A percentile compares a stretch with the other conserved stretches of the same genome.
phyloP scores from a whole-genome alignment of 2,797 vertebrate species.

The Argentina silus region DNA sequence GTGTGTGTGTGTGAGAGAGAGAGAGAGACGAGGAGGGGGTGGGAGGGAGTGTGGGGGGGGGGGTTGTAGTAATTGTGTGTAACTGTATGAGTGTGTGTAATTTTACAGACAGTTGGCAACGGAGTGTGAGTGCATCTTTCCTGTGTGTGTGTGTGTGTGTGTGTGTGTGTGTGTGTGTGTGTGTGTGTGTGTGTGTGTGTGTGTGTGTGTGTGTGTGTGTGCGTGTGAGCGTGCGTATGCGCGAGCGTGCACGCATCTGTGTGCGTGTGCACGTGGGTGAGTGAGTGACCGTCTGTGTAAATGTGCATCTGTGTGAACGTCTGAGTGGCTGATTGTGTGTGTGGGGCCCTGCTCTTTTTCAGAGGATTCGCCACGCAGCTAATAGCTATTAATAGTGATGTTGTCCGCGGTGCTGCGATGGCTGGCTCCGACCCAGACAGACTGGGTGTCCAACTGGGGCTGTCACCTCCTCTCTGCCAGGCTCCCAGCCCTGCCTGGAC shows the following conservation, averaged over 20 bases:
- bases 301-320: neutral
- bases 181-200: neutral
- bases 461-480: constrained; percentile 15
- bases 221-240: constrained; percentile 45
- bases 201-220: constrained; percentile 32
- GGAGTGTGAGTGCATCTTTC: constrained; percentile 34
- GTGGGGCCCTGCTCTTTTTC: constrained; percentile 23
- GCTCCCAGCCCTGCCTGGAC: constrained; percentile 3
- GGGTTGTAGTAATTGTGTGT: constrained; percentile 40
- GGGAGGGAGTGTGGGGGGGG: constrained; percentile 33
- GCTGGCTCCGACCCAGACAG: constrained; percentile 34
- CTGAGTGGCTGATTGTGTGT: neutral
- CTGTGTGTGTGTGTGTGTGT: neutral
- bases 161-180: neutral
- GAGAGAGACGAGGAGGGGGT: neutral
- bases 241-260: neutral
- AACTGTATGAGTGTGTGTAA: constrained; percentile 47
- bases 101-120: constrained; percentile 53
- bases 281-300: neutral
- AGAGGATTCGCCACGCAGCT: constrained; percentile 41
- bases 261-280: neutral
- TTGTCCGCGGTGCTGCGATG: constrained; percentile 36
- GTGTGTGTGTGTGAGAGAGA: neutral
- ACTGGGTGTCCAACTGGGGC: constrained; percentile 21
- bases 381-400: constrained; percentile 57